phyloP scores from a whole-genome alignment of 2,797 vertebrate genomes.

The Tadarida brasiliensis region DNA sequence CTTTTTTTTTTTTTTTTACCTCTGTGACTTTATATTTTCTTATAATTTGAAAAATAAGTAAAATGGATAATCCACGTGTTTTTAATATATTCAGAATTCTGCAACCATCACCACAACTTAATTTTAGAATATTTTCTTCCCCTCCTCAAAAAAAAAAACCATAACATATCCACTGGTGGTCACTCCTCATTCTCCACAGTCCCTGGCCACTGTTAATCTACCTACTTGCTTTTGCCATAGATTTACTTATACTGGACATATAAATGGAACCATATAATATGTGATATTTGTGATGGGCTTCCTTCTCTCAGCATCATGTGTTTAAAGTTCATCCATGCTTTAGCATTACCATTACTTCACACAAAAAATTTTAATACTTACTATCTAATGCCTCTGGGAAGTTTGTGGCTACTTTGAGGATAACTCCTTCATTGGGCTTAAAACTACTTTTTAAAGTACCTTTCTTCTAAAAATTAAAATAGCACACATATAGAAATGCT shows the following conservation, averaged over 20 bases:
- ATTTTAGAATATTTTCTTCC: constrained; percentile 34
- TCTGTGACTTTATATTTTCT: not conserved
- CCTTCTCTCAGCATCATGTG: not conserved
- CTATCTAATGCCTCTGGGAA: no score
- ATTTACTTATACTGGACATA: not conserved
- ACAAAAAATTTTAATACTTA: no score
- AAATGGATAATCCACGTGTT: not conserved
- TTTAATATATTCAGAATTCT: constrained; percentile 37
- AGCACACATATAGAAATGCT: no score
- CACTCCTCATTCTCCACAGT: not conserved
- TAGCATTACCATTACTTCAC: no score
- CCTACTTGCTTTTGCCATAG: not conserved
- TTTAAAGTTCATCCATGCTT: no score
- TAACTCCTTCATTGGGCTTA: no score
- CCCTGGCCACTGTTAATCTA: not conserved
- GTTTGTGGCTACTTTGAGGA: no score
- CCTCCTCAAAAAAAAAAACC: not conserved
- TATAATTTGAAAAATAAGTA: not conserved
- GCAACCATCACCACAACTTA: not conserved
- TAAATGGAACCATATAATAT: not conserved
- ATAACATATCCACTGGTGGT: not conserved
- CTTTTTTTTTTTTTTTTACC: not conserved
- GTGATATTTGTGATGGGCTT: not conserved
- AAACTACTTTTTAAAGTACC: no score
- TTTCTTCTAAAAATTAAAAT: no score